These are phyloP conservation scores for Thermophis baileyi DNA, from an alignment of 2,113 vertebrate species.

Conservation along the genomic window DNA sequence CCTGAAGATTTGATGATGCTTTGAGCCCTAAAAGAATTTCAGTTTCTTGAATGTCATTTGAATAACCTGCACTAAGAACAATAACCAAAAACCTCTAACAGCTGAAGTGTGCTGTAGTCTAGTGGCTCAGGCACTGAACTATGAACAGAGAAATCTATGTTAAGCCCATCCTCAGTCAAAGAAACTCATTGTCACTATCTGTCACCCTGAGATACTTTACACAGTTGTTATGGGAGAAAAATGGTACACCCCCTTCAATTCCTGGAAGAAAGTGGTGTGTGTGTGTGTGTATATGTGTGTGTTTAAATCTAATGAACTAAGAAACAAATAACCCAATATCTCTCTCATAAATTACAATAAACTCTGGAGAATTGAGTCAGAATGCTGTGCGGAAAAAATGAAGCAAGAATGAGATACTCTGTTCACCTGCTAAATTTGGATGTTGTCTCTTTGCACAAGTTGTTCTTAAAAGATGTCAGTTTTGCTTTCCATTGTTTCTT, in stretches of 20 bases:
- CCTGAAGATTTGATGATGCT: background rate
- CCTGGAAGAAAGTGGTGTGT: background rate
- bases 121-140: background rate
- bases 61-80: background rate
- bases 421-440: constrained; percentile 29
- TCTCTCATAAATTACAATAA: background rate
- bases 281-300: too few species aligned
- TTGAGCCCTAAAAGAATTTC: background rate
- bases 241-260: background rate
- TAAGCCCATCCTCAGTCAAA: background rate
- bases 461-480: constrained; percentile 16
- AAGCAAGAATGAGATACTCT: constrained; percentile 14
- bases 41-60: background rate
- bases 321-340: background rate
- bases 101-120: background rate
- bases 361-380: background rate
- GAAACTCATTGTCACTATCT: background rate
- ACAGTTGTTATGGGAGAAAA: background rate
- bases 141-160: background rate
- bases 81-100: background rate
- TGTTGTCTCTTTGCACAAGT: constrained; percentile 17
- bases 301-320: background rate
- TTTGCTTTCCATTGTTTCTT: background rate
- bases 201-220: background rate
- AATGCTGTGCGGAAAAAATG: constrained; percentile 12